phyloP scores from a whole-genome alignment of 64 coral and sea anemone species.

The Stichodactyla helianthus region DNA sequence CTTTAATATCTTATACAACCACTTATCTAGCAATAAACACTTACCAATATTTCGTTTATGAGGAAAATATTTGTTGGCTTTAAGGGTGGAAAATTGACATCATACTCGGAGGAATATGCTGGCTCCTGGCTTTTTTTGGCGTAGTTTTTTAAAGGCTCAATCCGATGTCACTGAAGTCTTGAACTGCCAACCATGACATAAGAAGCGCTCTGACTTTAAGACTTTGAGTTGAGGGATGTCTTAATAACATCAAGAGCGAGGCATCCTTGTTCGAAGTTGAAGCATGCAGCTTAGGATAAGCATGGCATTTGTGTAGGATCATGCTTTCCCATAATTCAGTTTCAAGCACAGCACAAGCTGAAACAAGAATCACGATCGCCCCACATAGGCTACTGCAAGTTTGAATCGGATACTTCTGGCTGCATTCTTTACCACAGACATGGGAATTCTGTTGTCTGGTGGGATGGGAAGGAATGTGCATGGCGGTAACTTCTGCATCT shows the following conservation, averaged over 20 bases:
- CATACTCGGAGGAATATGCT: not conserved
- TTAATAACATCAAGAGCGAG: not conserved
- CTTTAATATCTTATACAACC: no score
- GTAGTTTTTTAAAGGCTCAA: not conserved
- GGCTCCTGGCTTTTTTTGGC: not conserved
- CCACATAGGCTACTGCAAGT: constrained; percentile 12
- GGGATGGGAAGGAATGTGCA: no score
- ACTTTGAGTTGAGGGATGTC: no score
- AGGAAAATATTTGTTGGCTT: not conserved
- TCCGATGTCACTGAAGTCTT: not conserved
- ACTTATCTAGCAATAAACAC: not conserved
- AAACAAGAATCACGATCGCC: constrained; percentile 21
- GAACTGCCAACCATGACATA: not conserved
- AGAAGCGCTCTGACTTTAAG: not conserved
- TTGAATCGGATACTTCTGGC: constrained; percentile 21
- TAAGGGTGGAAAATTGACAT: not conserved
- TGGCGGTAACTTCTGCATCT: no score
- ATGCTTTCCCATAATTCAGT: constrained; percentile 24
- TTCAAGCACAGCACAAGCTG: constrained; percentile 26
- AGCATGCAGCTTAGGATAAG: not conserved
- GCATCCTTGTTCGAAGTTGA: not conserved
- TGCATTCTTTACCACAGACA: not conserved
- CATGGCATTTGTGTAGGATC: not conserved
- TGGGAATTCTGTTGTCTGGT: no score
- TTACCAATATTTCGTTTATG: not conserved